phyloP scores from a whole-genome alignment of 37 sponge, comb jelly and placozoan species.

The Oopsacas minuta region DNA sequence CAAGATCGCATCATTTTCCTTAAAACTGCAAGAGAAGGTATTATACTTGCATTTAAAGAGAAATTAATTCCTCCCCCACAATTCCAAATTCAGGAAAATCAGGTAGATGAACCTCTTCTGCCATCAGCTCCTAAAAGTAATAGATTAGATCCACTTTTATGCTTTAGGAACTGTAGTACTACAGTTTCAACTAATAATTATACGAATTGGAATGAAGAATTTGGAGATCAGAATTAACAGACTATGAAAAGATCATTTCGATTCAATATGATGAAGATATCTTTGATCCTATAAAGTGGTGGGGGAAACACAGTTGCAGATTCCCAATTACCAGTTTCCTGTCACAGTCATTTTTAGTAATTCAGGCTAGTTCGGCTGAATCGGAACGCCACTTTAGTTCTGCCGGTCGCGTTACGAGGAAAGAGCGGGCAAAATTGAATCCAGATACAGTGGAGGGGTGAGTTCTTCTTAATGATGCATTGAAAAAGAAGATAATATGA shows the following conservation, averaged over 20 bases:
- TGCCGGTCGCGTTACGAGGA: no score
- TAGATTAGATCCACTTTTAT: conserved; percentile 8
- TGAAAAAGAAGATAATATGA: neutral
- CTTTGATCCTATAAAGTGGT: neutral
- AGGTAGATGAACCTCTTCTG: conserved; percentile 14
- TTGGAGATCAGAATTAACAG: neutral
- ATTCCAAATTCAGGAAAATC: conserved; percentile 12
- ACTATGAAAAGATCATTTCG: neutral
- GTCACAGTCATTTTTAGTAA: neutral
- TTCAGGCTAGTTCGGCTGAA: neutral
- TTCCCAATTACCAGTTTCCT: no score
- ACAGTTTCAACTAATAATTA: neutral
- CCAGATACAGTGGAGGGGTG: neutral
- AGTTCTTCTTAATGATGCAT: neutral
- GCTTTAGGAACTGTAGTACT: neutral
- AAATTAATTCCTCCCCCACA: conserved; percentile 15
- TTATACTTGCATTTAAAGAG: conserved; percentile 7
- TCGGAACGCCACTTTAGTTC: neutral
- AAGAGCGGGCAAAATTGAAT: no score
- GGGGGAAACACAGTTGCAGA: no score
- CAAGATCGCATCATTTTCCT: conserved; percentile 5
- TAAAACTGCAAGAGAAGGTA: conserved; percentile 17
- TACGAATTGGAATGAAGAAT: neutral
- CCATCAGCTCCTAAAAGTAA: conserved; percentile 2
- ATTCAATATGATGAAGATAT: neutral